Evolutionary conservation across 2,113 vertebrate species (phyloP).

Genomic region (Rhynchomys soricoides): DNA sequence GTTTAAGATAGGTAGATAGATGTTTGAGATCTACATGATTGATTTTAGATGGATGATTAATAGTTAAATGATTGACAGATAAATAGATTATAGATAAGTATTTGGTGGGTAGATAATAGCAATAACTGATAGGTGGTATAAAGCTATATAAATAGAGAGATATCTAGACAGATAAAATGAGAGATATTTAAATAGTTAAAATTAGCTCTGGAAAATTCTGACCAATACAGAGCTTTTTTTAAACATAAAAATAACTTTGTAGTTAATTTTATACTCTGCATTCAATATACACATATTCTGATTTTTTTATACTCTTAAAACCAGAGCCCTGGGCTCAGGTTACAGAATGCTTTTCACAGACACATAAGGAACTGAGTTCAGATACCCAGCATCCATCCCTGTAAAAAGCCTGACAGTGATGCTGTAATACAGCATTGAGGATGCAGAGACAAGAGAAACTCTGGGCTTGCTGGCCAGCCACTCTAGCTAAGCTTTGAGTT

Average conservation of each 20-base stretch:
- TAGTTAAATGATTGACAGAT: neutral
- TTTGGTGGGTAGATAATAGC: no score
- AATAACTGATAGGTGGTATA: neutral
- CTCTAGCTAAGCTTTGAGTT: neutral
- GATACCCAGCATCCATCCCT: neutral
- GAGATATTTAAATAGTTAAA: neutral
- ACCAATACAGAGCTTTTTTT: neutral
- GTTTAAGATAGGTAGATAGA: neutral
- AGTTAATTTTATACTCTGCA: neutral
- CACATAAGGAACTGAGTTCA: neutral
- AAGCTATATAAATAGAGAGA: neutral
- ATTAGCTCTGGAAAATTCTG: neutral
- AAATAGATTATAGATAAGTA: neutral
- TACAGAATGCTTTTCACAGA: no score
- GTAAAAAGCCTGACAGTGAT: neutral
- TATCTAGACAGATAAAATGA: neutral
- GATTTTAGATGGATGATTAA: neutral
- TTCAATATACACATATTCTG: neutral
- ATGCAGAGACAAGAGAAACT: neutral
- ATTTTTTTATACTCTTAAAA: constrained; percentile 48
- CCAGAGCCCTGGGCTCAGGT: neutral
- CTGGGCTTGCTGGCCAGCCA: neutral
- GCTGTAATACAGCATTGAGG: no score
- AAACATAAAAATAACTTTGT: constrained; percentile 17
- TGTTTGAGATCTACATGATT: neutral